These are phyloP conservation scores for Osmoderma eremita DNA, from an alignment of 2,888 invertebrate genomes.

Conservation along the genomic window DNA sequence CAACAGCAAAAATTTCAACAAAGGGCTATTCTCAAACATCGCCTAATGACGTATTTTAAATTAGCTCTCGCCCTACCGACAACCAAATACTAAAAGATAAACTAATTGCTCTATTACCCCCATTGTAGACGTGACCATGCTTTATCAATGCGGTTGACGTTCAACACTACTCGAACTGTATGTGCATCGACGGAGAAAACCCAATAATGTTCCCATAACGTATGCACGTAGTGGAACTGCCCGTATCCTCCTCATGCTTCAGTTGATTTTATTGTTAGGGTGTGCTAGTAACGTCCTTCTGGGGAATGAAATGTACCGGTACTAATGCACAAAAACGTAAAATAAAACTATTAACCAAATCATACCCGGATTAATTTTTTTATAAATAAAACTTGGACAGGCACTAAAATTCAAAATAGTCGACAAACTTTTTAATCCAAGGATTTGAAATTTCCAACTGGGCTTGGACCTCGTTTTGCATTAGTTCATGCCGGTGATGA, in stretches of 20 bases:
- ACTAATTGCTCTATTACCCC: conserved; percentile 19
- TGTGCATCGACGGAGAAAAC: conserved; percentile 8
- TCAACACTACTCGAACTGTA: neutral
- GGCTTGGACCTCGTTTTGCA: too few relatives aligned
- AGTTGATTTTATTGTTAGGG: conserved; percentile 41
- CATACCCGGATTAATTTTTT: too few relatives aligned
- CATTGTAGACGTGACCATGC: conserved; percentile 10
- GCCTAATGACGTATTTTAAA: conserved; percentile 1
- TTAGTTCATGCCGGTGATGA: too few relatives aligned
- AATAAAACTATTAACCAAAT: too few relatives aligned
- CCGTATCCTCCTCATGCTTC: conserved; percentile 42
- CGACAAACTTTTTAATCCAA: too few relatives aligned
- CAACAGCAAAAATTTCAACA: too few relatives aligned
- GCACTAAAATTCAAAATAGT: too few relatives aligned
- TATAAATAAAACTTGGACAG: too few relatives aligned
- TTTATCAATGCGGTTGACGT: conserved; percentile 14
- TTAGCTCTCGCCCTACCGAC: conserved; percentile 5
- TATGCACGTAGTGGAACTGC: conserved; percentile 30
- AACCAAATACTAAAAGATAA: conserved; percentile 11
- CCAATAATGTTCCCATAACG: conserved; percentile 24
- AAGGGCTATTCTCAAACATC: too few relatives aligned
- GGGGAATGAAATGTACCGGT: conserved; percentile 7
- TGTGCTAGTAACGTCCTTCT: conserved; percentile 32
- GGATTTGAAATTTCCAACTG: too few relatives aligned
- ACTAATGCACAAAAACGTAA: neutral